Base-by-base conservation (phyloP, 2,888 invertebrate genomes). In the Clitarchus hookeri region DNA sequence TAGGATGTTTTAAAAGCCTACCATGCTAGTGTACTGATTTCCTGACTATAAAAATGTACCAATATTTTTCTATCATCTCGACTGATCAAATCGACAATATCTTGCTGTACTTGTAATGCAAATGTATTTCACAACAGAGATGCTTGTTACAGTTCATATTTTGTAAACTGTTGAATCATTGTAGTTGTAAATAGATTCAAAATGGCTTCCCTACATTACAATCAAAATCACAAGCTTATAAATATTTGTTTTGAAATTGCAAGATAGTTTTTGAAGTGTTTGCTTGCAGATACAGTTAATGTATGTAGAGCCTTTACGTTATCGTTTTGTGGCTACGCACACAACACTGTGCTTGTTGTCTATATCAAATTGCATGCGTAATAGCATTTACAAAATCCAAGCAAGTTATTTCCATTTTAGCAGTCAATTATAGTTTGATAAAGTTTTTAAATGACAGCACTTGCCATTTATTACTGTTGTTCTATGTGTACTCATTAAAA, bases 61-160 rank as follows among this genome's bases (percentile, higher is more conserved):
- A 19, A 65, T 65, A 65, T 65, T 65, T 65, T 65, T 65, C n/a
- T 65, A 65, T 8, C 19, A 8, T n/a, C n/a, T 23, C 65, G 65
- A 65, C 65, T 65, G 65, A 65, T 65, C n/a, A 65, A 65, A 65
- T 19, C 65, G 65, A 65, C 65, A 65, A 65, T 65, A 65, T n/a
- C 65, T 65, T 65, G n/a, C 65, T n/a, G n/a, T 65, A n/a, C 3
- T 16, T 65, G 65, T 65, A 65, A n/a, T 65, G n/a, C 8, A 65
- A 65, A 8, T 23, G 16, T 65, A 65, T 65, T 65, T 65, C 19
- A 23, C n/a, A 9, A 65, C 65, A 23, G 6, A 65, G 65, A 16
- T 65, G 65, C 65, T n/a, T 65, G 65, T 65, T 65, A 65, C 16
- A 23, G n/a, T 65, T 16, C 19, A n/a, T 65, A 65, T 65, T 65